Evolutionary conservation across 2,113 vertebrate genomes (phyloP), one percentile per base, ranked within the genome.

Genomic region (Cyphomyrus discorhynchus): DNA sequence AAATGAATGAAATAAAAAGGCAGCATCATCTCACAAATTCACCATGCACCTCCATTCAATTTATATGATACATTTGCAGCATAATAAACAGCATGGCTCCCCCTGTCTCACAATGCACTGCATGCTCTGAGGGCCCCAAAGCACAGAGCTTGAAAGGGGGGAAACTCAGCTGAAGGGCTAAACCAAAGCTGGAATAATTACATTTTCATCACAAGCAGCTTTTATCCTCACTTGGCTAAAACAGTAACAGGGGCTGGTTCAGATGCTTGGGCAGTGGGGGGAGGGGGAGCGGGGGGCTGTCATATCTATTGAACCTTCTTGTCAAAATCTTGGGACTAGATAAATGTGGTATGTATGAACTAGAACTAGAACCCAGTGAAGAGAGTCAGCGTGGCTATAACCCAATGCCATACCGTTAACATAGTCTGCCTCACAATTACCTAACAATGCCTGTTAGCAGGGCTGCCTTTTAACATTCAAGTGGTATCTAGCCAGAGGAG

Each of bases 381-480:
- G 7, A 45, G 82, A 27, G 19, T 27, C 21, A 11, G 82, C 21
- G 0, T 47, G 42, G 21, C 21, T 45, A 27, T 17, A 49, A n/a
- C 19, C 46, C 35, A 80, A 19, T 42, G 5, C 74, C 35, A 35
- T 80, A 86, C 74, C 74, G 1, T 80, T 80, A 15, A 39, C 42
- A 88, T 17, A 56, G 53, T 19, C 31, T 9, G 17, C 31, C 21
- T 74, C 85, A 88, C 82, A 85, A 52, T 45, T 86, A 21, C 31
- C 45, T 74, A 88, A 88, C 77, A 89, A 39, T 50, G 74, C 21
- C 19, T 47, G n/a, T 70, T 42, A 66, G 46, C 7, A 58, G 24
- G 45, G 24, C 6, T 88, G 13, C 11, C 62, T 74, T 87, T 92
- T 92, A 90, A 90, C 77, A 92, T 92, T 90, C 92, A 89, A 89